These are phyloP conservation scores for Clanis bilineata DNA, from an alignment of 2,888 invertebrate genomes.

Conservation along the genomic window DNA sequence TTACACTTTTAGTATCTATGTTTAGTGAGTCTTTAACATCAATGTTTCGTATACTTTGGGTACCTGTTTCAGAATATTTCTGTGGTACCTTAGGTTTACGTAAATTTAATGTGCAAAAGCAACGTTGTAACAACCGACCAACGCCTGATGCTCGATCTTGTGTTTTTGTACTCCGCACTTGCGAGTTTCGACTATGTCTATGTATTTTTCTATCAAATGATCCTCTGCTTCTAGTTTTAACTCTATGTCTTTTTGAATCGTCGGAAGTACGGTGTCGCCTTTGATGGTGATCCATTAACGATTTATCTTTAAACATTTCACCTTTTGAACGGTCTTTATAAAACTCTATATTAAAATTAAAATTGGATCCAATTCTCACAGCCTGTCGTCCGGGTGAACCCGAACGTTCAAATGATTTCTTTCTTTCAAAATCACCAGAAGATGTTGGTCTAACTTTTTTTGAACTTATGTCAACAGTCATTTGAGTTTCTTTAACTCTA, in stretches of 20 bases:
- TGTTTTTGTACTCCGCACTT: conserved; percentile 19
- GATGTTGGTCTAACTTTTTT: conserved; percentile 12
- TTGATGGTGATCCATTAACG: not conserved
- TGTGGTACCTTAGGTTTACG: conserved; percentile 25
- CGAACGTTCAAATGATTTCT: not conserved
- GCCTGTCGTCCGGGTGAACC: conserved; percentile 25
- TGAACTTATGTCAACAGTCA: conserved; percentile 11
- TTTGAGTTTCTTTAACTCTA: conserved; percentile 25
- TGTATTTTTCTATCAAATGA: conserved; percentile 5
- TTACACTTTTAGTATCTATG: conserved; percentile 17
- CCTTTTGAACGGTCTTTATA: conserved; percentile 30
- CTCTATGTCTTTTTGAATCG: not conserved
- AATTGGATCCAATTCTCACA: conserved; percentile 37
- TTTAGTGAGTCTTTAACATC: conserved; percentile 14
- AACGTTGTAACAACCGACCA: conserved; percentile 30
- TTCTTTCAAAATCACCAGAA: conserved; percentile 1
- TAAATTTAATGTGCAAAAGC: conserved; percentile 45
- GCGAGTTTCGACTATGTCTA: conserved; percentile 20
- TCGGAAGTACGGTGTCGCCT: not conserved
- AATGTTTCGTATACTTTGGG: conserved; percentile 14
- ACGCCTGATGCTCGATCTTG: conserved; percentile 25
- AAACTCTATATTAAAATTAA: conserved; percentile 46
- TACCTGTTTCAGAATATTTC: not conserved
- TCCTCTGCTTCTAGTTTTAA: conserved; percentile 1
- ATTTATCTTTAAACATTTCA: not conserved